These are phyloP conservation scores for Nettapus auritus DNA, from an alignment of 2,113 vertebrate genomes.

Conservation along the genomic window DNA sequence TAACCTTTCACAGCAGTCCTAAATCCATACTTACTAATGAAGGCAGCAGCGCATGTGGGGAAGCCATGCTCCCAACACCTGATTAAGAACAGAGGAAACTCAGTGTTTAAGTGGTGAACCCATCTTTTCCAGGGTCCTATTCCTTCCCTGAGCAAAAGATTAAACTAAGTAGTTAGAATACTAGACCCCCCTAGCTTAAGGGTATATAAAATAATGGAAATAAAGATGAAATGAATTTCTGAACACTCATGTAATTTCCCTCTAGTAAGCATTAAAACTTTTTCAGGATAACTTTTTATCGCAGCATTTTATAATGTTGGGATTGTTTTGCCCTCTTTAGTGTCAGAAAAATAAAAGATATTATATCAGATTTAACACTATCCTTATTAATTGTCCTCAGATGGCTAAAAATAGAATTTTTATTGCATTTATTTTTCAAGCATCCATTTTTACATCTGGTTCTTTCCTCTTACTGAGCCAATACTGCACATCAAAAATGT, in stretches of 20 bases:
- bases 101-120: not conserved
- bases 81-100: not conserved
- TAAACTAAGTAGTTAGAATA: not conserved
- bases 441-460: accelerated
- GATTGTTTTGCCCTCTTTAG: not conserved
- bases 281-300: not conserved
- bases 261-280: not conserved
- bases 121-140: not conserved
- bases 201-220: not conserved
- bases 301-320: accelerated
- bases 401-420: not conserved
- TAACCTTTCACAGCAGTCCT: constrained; percentile 62
- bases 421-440: not conserved
- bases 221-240: not conserved
- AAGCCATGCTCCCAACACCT: constrained; percentile 12
- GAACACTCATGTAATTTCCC: not conserved
- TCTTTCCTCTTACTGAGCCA: not conserved
- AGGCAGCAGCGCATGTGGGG: not conserved
- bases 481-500: accelerated
- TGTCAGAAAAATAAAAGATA: not conserved
- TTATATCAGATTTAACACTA: not conserved
- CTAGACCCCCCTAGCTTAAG: not conserved
- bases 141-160: not conserved
- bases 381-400: not conserved
- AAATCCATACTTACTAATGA: constrained; percentile 67